Base-by-base conservation (phyloP, 2,113 vertebrate genomes). In the Apus apus region DNA sequence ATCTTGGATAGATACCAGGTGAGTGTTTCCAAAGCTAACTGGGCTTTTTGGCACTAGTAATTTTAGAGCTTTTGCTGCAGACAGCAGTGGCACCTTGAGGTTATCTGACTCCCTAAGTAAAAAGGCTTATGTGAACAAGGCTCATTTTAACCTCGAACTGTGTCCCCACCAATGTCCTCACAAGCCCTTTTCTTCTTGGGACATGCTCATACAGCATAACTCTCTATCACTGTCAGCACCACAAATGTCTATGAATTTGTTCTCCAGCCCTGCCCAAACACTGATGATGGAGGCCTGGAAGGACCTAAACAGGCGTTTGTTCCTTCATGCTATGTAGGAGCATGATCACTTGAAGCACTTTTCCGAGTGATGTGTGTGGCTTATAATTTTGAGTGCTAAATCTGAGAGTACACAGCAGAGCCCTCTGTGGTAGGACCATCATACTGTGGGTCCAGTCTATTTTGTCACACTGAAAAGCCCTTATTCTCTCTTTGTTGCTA, bases 1-100 rank as follows among this genome's bases (percentile, higher is more conserved):
- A 99, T 99, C 54, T 98, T 99, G 30, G 99, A 99, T 94, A 98
- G 99, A n/a, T 99, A 99, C 94, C 99, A 99, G 98, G 99, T 99
- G 90, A 89, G 78, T 72, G 14, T 64, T 80, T 53, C 29, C 16
- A 58, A 43, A 54, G 13, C 9, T 61, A 32, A 62, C 10, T 32
- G 34, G 40, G 65, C 53, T 89, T 84, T 84, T 88, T 58, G 64
- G 50, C 26, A 17, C 8, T n/a, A 51, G 12, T 87, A 86, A 26
- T 83, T 77, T 32, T 43, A 71, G 60, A 94, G 61, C 32, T 87
- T 80, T 89, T 58, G 25, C 65, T 60, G 15, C 50, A 54, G 50
- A 20, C 17, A 73, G 72, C 9, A 13, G 34, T 43, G 54, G 94
- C 46, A 48, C 10, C 12, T 27, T 71, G 46, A 67, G 66, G 50